Evolutionary conservation across 2,888 invertebrate species (phyloP), one percentile per base, ranked within the genome.

Genomic region (Syrista parreyssii): DNA sequence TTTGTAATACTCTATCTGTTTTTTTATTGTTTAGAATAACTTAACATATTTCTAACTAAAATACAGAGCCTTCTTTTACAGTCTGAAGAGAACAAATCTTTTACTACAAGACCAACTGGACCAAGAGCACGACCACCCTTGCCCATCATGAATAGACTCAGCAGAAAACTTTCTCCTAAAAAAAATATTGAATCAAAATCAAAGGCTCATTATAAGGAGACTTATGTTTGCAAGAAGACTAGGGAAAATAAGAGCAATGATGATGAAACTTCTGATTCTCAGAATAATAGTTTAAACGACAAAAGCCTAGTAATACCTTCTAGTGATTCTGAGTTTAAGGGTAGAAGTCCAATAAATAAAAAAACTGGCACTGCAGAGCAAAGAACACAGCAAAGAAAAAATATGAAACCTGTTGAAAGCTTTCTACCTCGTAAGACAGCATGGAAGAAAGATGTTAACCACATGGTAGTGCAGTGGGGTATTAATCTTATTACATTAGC

Each of bases 111-210:
- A 69, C 78, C 80, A 6, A 32, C 12, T 11, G 34, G 31, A 23
- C 81, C 83, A 1, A 68, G 76, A 3, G 30, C 76, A 6, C 77
- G 81, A 1, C 68, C 12, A 23, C 76, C 83, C 9, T 40, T 82
- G 68, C 12, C 68, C 12, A 76, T 73, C 71, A 81, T 80, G 73
- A 31, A 12, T 12, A 55, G 12, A 11, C 12, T n/a, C 32, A 34
- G 32, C 4, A 15, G 12, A 36, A 0, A 23, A 33, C 3, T 12
- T 0, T 73, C 75, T 40, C 76, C 73, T 1, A 32, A n/a, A 23
- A 55, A 23, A 55, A 9, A 55, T 9, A 23, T 0, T 0, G 23
- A 23, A 55, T 55, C 23, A 9, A 23, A 15, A 23, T 23, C 55
- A 55, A 23, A 55, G 23, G 15, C 2, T 1, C 6, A 2, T 23